Percentiles rank a stretch among this genome's conserved stretches.
These are phyloP conservation scores for Brachionus rubens DNA, from an alignment of 1,140 invertebrate species.

Conservation along the genomic window DNA sequence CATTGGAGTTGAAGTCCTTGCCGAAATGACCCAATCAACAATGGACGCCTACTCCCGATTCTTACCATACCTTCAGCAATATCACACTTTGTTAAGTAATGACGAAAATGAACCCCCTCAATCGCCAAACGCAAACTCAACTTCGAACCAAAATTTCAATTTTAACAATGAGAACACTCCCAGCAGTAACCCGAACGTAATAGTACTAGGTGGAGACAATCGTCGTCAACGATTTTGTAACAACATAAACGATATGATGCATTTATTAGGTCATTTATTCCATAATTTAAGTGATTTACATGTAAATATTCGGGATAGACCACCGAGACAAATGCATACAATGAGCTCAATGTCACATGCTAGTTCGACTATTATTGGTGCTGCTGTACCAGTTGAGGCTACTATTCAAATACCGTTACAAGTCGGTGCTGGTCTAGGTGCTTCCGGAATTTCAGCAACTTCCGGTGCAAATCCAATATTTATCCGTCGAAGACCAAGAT, in stretches of 20 bases:
- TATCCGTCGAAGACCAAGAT: neutral
- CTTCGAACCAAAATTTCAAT: neutral
- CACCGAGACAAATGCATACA: conserved; percentile 69
- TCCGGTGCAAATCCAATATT: neutral
- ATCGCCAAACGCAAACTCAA: neutral
- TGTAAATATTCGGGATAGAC: conserved; percentile 68
- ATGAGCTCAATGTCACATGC: conserved; percentile 53
- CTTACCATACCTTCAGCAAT: conserved; percentile 51
- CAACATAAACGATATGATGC: conserved; percentile 72
- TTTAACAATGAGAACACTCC: neutral
- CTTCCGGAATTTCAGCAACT: neutral
- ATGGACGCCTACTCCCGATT: conserved; percentile 49
- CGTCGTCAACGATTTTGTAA: conserved; percentile 67
- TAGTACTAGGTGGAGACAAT: conserved; percentile 37
- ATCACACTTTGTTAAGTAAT: conserved; percentile 49
- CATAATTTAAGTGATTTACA: conserved; percentile 81
- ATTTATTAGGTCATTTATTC: conserved; percentile 78
- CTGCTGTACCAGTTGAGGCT: conserved; percentile 31
- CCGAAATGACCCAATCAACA: conserved; percentile 50
- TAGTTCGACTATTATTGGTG: conserved; percentile 65
- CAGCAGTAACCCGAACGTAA: neutral
- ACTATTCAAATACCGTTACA: conserved; percentile 41
- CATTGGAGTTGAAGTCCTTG: conserved; percentile 50
- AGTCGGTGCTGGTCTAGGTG: neutral
- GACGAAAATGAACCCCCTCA: conserved; percentile 48